Evolutionary conservation across 2,888 invertebrate genomes (phyloP), one percentile per base, ranked within the genome.

Genomic region (Agrotis puta): DNA sequence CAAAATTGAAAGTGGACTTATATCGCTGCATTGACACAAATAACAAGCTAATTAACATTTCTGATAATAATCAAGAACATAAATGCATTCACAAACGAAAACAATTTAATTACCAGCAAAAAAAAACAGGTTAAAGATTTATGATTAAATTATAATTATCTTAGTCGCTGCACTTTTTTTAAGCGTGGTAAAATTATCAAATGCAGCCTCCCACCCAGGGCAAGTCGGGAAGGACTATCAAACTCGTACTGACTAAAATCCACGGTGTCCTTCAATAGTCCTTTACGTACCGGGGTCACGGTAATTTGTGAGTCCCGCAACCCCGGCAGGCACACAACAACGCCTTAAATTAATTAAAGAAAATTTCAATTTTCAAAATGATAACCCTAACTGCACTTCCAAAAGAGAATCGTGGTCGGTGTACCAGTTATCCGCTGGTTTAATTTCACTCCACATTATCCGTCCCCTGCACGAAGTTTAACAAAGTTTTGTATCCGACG

Each of bases 401-500:
- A 54, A 81, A 77, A 66, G n/a, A 48, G 16, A 33, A 22, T 7
- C 4, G 24, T 16, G 56, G 18, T 64, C 6, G 43, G 27, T 63
- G 67, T 51, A 78, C 77, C 66, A 58, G 67, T 71, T 79, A 73
- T 76, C 64, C 61, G 33, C 50, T 6, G 54, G 79, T 84, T 82
- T 82, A 85, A 87, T 88, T 90, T 85, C 72, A 70, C 82, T 83
- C 83, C 80, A 63, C 73, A 84, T 81, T 88, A 88, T 89, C 86
- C 86, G 79, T 80, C 70, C 77, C 67, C 81, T 81, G 82, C 82
- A 78, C 80, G 75, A 82, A 88, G 86, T 89, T 87, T 88, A 89
- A 89, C 88, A 87, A 89, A 90, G 87, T 91, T 90, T 88, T 84
- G 84, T 85, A 85, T 84, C 81, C 86, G 83, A 83, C 81, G 81